Conservation (phyloP, 2,888 invertebrate species). For the Brachylomia viminalis region DNA sequence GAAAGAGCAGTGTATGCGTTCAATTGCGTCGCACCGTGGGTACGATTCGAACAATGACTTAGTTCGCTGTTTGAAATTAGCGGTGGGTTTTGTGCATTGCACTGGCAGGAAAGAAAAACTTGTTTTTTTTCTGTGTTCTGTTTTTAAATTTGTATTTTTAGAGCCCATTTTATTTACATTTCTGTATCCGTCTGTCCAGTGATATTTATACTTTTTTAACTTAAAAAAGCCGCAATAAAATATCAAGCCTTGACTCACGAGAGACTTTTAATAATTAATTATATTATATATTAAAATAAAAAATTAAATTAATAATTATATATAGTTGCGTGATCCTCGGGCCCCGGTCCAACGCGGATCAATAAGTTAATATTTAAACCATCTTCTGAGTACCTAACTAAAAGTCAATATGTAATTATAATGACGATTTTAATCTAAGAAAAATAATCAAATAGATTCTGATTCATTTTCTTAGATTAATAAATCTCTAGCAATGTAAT, state of each 20-base stretch:
- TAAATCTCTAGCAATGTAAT: background rate
- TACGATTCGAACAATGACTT: constrained; percentile 29
- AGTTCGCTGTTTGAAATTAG: constrained; percentile 28
- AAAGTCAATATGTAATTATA: background rate
- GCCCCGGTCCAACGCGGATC: background rate
- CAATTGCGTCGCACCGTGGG: constrained; percentile 35
- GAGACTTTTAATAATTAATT: background rate
- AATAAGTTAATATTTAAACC: background rate
- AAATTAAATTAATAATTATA: background rate
- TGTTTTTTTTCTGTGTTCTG: background rate
- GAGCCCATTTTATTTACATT: background rate
- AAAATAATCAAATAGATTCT: background rate
- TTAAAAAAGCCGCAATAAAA: background rate
- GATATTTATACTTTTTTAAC: background rate
- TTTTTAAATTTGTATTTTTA: background rate
- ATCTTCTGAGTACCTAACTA: background rate
- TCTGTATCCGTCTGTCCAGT: background rate
- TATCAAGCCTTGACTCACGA: background rate
- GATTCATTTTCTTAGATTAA: too few species aligned
- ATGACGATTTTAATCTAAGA: background rate
- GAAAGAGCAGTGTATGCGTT: constrained; percentile 23
- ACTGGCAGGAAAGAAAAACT: background rate
- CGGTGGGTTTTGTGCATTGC: background rate
- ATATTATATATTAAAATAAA: too few species aligned
- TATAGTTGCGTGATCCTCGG: background rate